Percentiles rank a stretch among this genome's conserved stretches.
These are phyloP conservation scores for Ophthalmotilapia sp. DNA, from an alignment of 2,113 vertebrate genomes.

Conservation along the genomic window DNA sequence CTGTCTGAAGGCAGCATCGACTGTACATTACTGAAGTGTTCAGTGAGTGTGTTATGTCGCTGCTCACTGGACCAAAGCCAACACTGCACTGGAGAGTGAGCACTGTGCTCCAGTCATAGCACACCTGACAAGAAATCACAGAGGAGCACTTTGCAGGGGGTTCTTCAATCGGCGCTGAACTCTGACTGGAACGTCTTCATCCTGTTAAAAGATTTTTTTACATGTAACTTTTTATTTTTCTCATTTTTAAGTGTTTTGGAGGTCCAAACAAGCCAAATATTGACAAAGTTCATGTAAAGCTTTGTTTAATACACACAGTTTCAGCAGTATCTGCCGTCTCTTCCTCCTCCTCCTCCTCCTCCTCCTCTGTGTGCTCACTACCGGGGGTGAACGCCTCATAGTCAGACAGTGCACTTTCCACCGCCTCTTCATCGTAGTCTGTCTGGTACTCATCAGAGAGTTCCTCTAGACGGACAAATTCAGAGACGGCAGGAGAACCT, in stretches of 20 bases:
- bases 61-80: background rate
- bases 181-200: slow-evolving; percentile 54
- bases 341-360: slow-evolving; percentile 59
- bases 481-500: background rate
- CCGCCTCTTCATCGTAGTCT: slow-evolving; percentile 82
- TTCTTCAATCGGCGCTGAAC: background rate
- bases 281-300: background rate
- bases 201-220: slow-evolving; percentile 33
- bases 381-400: slow-evolving; percentile 55
- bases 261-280: background rate
- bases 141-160: background rate
- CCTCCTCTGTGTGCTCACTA: slow-evolving; percentile 63
- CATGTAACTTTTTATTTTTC: background rate
- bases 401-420: slow-evolving; percentile 65
- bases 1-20: background rate
- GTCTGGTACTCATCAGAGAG: slow-evolving; percentile 86
- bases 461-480: slow-evolving; percentile 71
- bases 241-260: background rate
- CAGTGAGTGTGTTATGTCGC: background rate
- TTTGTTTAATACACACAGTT: slow-evolving; percentile 59
- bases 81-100: background rate
- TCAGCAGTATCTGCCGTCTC: slow-evolving; percentile 71
- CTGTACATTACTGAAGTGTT: background rate
- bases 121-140: background rate
- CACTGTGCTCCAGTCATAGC: background rate